Evolutionary conservation across 2,888 invertebrate genomes (phyloP).

Genomic region (Caenorhabditis wallacei): DNA sequence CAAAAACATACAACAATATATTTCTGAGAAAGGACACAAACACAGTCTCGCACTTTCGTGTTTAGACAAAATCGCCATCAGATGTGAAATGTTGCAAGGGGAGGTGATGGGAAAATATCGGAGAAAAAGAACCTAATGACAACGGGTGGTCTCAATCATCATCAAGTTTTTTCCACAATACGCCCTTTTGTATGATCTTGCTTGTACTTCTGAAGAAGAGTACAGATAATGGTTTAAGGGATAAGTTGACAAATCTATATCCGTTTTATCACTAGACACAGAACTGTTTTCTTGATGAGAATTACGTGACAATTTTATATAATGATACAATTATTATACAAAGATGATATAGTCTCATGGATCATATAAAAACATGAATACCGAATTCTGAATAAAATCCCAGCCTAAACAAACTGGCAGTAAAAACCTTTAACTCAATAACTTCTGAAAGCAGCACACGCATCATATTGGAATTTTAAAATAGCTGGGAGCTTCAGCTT

Average conservation of each 20-base stretch:
- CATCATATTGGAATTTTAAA: too few species aligned
- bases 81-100: slow-evolving; percentile 46
- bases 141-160: slow-evolving; percentile 55
- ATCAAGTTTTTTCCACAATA: slow-evolving; percentile 56
- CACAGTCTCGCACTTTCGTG: slow-evolving; percentile 34
- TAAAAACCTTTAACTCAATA: too few species aligned
- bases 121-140: slow-evolving; percentile 55
- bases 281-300: neutral
- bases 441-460: too few species aligned
- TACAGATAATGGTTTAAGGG: neutral
- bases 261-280: neutral
- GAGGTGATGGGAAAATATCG: slow-evolving; percentile 50
- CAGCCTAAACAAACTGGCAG: too few species aligned
- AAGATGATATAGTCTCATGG: too few species aligned
- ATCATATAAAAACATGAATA: too few species aligned
- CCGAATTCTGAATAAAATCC: too few species aligned
- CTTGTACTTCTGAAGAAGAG: slow-evolving; percentile 39
- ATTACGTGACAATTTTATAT: too few species aligned
- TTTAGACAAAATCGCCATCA: slow-evolving; percentile 23
- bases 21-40: slow-evolving; percentile 21
- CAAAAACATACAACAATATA: slow-evolving; percentile 14
- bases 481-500: too few species aligned
- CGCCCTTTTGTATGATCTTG: slow-evolving; percentile 41
- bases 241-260: neutral
- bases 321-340: too few species aligned